These are phyloP conservation scores for Erpobdella octoculata DNA, from an alignment of 2,888 invertebrate genomes.

Conservation along the genomic window DNA sequence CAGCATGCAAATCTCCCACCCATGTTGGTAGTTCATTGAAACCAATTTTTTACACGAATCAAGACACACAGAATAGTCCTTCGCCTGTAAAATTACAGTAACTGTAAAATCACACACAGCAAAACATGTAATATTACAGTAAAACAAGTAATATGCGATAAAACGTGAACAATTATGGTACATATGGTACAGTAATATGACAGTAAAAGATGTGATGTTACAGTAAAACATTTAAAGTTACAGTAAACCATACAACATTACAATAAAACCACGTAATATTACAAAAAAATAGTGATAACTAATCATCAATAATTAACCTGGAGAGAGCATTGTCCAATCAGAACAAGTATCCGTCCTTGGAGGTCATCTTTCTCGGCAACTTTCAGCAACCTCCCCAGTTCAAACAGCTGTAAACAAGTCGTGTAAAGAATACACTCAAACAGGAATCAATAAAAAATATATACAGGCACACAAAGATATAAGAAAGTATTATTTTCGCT, in stretches of 20 bases:
- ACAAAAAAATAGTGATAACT: neutral
- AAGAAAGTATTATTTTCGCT: no score
- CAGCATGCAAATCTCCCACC: conserved; percentile 57
- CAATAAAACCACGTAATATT: neutral
- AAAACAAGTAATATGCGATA: neutral
- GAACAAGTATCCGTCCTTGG: conserved; percentile 56
- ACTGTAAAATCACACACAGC: neutral
- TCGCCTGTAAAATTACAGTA: conserved; percentile 20
- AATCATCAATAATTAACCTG: conserved; percentile 47
- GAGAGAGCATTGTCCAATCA: conserved; percentile 56
- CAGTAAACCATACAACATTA: neutral
- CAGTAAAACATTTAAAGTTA: neutral
- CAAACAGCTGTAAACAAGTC: conserved; percentile 54
- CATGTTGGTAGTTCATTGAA: conserved; percentile 53
- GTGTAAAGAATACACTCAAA: no score
- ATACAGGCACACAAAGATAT: no score
- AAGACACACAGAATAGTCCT: conserved; percentile 54
- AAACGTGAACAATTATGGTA: no score
- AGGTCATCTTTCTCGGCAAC: conserved; percentile 57
- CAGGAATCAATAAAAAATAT: no score
- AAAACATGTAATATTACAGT: neutral
- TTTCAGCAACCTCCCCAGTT: conserved; percentile 60
- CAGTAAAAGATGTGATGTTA: no score
- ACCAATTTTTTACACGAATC: conserved; percentile 56
- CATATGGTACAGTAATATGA: no score